Percentiles rank a stretch among this genome's conserved stretches.
These are phyloP conservation scores for Leptarthrus brevirostris DNA, from an alignment of 2,888 invertebrate genomes.

Conservation along the genomic window DNA sequence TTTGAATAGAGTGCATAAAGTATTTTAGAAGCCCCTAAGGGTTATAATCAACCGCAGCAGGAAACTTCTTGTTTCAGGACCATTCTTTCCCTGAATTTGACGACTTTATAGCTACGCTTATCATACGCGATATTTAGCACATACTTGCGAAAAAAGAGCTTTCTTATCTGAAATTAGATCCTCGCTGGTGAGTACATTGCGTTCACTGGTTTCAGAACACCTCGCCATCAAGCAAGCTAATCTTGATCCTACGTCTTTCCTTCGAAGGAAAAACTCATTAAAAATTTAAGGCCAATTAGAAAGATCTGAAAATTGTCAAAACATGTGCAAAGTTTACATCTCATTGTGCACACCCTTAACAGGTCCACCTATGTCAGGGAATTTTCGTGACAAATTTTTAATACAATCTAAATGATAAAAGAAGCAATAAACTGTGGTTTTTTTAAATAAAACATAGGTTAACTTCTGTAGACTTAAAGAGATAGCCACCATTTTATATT, in stretches of 20 bases:
- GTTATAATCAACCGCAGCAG: neutral
- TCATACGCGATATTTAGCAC: constrained; percentile 46
- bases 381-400: no score
- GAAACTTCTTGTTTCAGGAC: neutral
- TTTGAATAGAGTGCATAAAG: neutral
- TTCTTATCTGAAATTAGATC: constrained; percentile 54
- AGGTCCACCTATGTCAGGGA: no score
- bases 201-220: constrained; percentile 27
- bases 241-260: neutral
- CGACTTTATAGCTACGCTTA: constrained; percentile 49
- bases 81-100: constrained; percentile 52
- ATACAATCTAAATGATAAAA: no score
- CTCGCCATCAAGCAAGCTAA: constrained; percentile 3
- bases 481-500: no score
- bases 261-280: neutral
- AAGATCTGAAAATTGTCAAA: no score
- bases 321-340: no score
- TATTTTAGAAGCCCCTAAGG: neutral
- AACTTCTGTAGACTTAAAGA: no score
- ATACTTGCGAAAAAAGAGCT: constrained; percentile 38
- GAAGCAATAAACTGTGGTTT: no score
- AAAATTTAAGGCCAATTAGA: neutral
- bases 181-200: constrained; percentile 26
- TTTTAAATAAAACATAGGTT: no score
- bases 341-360: no score